These are phyloP conservation scores for Ips typographus DNA, from an alignment of 1,140 invertebrate genomes.

Conservation along the genomic window DNA sequence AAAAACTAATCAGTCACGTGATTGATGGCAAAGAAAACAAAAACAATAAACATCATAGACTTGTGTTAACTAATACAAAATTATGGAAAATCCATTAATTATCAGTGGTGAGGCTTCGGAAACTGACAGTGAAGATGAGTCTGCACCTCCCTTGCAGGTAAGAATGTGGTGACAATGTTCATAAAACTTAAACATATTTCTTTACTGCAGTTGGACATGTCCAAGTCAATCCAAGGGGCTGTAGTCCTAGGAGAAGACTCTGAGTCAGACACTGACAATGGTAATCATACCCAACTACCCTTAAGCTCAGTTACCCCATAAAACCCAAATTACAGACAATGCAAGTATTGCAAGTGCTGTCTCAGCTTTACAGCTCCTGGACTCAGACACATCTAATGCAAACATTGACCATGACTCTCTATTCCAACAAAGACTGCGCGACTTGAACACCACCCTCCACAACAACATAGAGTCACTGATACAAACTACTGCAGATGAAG, in stretches of 20 bases:
- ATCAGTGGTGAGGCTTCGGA: constrained; percentile 49
- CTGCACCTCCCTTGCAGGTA: constrained; percentile 17
- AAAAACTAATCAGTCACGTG: too few species aligned
- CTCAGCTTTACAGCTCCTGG: constrained; percentile 39
- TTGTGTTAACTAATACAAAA: too few species aligned
- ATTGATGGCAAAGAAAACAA: too few species aligned
- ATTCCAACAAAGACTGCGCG: constrained; percentile 48
- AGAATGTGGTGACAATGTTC: too few species aligned
- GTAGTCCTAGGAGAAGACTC: constrained; percentile 50
- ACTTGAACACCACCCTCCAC: constrained; percentile 43
- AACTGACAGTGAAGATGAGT: constrained; percentile 50
- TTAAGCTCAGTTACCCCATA: neutral
- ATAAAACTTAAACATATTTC: too few species aligned
- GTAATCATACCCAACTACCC: constrained; percentile 37
- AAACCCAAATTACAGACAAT: neutral
- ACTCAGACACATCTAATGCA: constrained; percentile 17
- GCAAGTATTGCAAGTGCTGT: constrained; percentile 42
- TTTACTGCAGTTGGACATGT: constrained; percentile 15
- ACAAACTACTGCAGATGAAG: constrained; percentile 38
- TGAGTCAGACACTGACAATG: constrained; percentile 43
- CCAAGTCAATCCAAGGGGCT: constrained; percentile 44
- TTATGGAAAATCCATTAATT: constrained; percentile 38
- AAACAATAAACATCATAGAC: too few species aligned
- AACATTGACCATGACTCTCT: constrained; percentile 42
- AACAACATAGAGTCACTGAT: constrained; percentile 42